A percentile compares a stretch with the other conserved stretches of the same genome.
phyloP scores from a whole-genome alignment of 2,888 invertebrate species.

The Apodemia duryi region DNA sequence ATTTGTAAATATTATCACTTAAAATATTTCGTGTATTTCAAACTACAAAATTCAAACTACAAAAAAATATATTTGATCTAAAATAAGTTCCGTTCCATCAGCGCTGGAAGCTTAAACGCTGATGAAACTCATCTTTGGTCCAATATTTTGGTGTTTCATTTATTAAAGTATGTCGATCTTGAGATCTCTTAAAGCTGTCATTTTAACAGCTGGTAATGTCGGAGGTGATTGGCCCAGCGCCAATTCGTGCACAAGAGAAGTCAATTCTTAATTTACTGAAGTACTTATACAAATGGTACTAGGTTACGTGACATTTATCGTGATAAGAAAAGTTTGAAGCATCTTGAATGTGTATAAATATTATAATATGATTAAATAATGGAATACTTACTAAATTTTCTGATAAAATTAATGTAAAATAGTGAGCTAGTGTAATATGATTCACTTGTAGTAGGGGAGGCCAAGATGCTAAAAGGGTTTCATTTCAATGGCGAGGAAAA shows the following conservation, averaged over 20 bases:
- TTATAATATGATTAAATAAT: no score
- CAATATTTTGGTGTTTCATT: not conserved
- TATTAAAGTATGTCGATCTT: conserved; percentile 12
- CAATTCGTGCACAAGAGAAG: conserved; percentile 6
- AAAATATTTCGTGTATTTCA: no score
- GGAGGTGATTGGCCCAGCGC: conserved; percentile 9
- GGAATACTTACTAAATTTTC: no score
- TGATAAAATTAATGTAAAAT: no score
- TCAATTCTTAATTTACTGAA: conserved; percentile 12
- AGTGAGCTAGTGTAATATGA: no score
- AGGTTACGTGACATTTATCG: conserved; percentile 2
- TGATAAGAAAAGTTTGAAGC: not conserved
- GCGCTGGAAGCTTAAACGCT: not conserved
- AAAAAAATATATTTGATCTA: not conserved
- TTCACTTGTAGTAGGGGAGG: no score
- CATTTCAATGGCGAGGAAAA: no score
- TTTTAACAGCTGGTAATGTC: conserved; percentile 14
- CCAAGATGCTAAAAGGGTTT: no score
- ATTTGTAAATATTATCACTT: no score
- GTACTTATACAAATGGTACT: conserved; percentile 4
- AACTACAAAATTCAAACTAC: no score
- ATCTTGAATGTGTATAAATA: no score
- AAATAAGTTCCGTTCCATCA: not conserved
- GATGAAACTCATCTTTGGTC: not conserved
- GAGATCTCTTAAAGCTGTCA: conserved; percentile 13